Base-by-base conservation (phyloP, 2,888 invertebrate species). In the Cosmia pyralina region DNA sequence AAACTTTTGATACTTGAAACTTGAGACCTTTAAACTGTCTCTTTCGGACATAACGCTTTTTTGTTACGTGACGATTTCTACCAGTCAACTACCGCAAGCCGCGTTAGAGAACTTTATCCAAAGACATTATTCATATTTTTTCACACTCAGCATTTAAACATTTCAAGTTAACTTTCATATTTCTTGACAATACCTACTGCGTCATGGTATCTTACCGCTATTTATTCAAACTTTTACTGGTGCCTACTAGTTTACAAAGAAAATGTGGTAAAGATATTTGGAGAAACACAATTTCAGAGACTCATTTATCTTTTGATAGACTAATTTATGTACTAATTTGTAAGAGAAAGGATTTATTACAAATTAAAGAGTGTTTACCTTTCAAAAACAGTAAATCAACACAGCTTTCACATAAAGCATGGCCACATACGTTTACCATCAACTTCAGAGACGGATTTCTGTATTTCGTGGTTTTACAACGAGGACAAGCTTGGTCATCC, bases 381-480 rank as follows among this genome's bases (percentile, higher is more conserved):
- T 99, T 99, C 28, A 99, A 97, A 95, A 99, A 99, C 48, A 99
- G 95, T 79, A 99, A 96, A 92, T 99, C 99, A 52, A 99, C 99
- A 96, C 99, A 99, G 92, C 98, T 99, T 95, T 99, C 99, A 95
- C 99, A 99, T 88, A 99, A 96, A 55, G 99, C 98, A 96, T 99
- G 99, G 48, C 99, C 99, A 94, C 99, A 99, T 72, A 99, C 98
- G 93, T 99, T 99, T 79, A 99, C 99, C 98, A 99, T 98, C 96
- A 99, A 97, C 92, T 99, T 99, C 71, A 99, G 94, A 0, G 98
- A 98, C 52, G 99, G 99, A 96, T 99, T 99, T 93, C 99, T 97
- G 92, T 99, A 99, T 96, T 99, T 99, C 64, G 98, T 99, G 55
- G 99, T 99, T 96, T 99, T 99, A 96, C 99, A 99, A 94, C 99